Base-by-base conservation (phyloP, 2,113 vertebrate species). In the Galbula dea region DNA sequence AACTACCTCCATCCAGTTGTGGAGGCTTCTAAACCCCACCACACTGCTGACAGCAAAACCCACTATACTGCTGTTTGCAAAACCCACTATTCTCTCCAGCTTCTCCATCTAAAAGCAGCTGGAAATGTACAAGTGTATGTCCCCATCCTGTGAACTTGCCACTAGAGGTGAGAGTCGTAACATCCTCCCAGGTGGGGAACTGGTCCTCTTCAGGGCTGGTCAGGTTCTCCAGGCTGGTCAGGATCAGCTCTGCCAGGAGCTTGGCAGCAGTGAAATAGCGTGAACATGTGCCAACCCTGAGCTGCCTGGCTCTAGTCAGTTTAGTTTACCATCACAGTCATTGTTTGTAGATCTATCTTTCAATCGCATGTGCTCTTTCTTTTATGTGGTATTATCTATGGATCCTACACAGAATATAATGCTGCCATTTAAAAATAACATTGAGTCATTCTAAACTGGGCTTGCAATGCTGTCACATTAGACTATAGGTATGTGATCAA, bases 401-500 rank as follows among this genome's bases (percentile, higher is more conserved):
- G 41, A 79, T 65, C 71, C 82, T 49, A 69, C 34, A 77, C 26
- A 61, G 63, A 93, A 62, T 62, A 87, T 19, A 94, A 82, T 34
- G 48, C 16, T 67, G 54, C 54, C 76, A 17, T 41, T 76, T 86
- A 57, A 92, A 90, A 74, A 45, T 62, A 82, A 19, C 39, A 82
- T 4, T 2, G 7, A 86, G 69, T 49, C 0, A 0, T 65, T 89
- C 88, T 84, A 73, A 93, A 88, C 37, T 39, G 55, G 41, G 63
- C 32, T 85, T 30, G 83, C 62, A 30, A 73, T 79, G 52, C 77
- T 83, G 83, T 84, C 84, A 85, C 71, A 36, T 57, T 83, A 87
- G 54, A 73, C 74, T 91, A 73, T 5, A 83, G 24, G 67, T 67
- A 95, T 80, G 93, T 6, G 45, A 94, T 89, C 85, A 95, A 94